phyloP scores from a whole-genome alignment of 2,113 vertebrate genomes.

The Orthochromis indermauri region DNA sequence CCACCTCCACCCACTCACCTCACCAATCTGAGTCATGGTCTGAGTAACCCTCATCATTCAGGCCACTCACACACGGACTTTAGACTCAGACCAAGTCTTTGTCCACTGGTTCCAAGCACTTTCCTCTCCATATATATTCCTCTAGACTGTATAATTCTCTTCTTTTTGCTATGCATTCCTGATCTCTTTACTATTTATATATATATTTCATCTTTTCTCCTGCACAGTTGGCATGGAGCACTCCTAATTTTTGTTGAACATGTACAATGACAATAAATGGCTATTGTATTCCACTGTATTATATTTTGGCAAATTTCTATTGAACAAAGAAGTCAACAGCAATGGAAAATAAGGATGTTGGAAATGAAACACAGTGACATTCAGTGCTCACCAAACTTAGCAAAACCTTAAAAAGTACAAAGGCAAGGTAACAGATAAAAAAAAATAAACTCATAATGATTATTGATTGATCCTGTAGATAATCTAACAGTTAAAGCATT shows the following conservation, averaged over 20 bases:
- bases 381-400: not conserved
- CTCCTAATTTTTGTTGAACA: not conserved
- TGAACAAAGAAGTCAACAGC: not conserved
- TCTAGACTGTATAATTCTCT: not conserved
- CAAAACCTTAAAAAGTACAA: not conserved
- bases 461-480: not conserved
- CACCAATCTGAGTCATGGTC: not conserved
- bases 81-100: not conserved
- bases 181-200: not conserved
- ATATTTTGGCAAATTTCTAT: not conserved
- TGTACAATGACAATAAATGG: not conserved
- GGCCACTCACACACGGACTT: not conserved
- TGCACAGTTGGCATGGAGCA: not conserved
- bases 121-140: not conserved
- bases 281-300: not conserved
- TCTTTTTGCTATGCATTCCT: not conserved
- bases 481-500: not conserved
- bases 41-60: not conserved
- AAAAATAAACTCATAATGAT: not conserved
- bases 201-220: not conserved
- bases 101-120: not conserved
- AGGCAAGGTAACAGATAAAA: not conserved
- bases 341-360: not conserved
- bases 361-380: not conserved
- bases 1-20: not conserved